Conservation (phyloP, 2,113 vertebrate species). For the Melanotaenia duboulayi region DNA sequence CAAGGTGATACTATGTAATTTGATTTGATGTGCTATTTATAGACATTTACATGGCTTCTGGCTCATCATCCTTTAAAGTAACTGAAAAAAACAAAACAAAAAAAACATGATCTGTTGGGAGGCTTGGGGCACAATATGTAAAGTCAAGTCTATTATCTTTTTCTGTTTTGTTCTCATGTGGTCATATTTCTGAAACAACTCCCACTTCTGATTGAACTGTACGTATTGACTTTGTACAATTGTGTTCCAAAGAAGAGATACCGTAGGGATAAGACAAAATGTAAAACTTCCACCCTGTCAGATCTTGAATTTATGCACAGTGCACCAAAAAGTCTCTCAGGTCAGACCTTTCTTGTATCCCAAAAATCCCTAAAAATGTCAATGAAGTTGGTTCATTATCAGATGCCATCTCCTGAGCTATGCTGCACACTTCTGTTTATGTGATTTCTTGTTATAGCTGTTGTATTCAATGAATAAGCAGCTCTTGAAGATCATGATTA, state of each 20-base stretch:
- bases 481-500: background rate
- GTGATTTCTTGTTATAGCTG: too few species aligned
- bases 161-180: too few species aligned
- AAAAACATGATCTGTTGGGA: background rate
- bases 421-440: too few species aligned
- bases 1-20: too few species aligned
- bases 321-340: background rate
- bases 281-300: conserved; percentile 9
- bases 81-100: too few species aligned
- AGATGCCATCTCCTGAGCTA: too few species aligned
- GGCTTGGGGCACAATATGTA: background rate
- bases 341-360: background rate
- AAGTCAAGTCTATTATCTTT: background rate
- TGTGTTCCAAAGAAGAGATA: conserved; percentile 16
- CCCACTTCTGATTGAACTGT: too few species aligned
- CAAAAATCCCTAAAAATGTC: conserved; percentile 1
- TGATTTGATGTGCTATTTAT: too few species aligned
- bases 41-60: too few species aligned
- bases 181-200: background rate
- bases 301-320: background rate
- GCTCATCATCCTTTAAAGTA: background rate
- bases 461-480: too few species aligned
- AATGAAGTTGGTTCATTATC: too few species aligned
- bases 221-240: background rate
- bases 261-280: background rate